Percentiles rank a stretch among this genome's conserved stretches.
These are phyloP conservation scores for Sandelia bainsii DNA, from an alignment of 2,797 vertebrate species.

Conservation along the genomic window DNA sequence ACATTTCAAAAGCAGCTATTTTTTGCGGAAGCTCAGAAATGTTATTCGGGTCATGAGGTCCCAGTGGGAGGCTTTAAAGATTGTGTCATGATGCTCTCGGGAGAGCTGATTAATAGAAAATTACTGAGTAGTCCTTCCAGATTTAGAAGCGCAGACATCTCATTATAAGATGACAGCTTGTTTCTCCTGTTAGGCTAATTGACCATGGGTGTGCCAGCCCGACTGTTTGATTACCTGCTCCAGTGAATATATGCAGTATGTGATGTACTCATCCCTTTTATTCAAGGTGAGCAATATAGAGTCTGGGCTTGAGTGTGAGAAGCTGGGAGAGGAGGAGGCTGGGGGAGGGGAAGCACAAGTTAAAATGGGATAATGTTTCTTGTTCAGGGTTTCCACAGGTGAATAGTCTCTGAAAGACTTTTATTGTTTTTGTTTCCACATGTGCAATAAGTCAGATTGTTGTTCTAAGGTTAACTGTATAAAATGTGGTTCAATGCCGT, in stretches of 20 bases:
- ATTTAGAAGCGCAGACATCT: conserved; percentile 53
- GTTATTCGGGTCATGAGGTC: conserved; percentile 18
- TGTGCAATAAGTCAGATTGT: neutral
- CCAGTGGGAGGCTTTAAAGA: conserved; percentile 42
- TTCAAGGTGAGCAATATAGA: conserved; percentile 2
- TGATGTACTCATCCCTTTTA: conserved; percentile 15
- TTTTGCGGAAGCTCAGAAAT: conserved; percentile 18
- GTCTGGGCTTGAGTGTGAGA: neutral
- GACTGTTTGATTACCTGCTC: conserved; percentile 43
- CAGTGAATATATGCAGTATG: conserved; percentile 7
- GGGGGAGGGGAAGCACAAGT: neutral
- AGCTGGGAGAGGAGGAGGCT: neutral
- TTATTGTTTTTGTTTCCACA: neutral
- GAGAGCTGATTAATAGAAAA: conserved; percentile 55
- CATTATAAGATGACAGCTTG: conserved; percentile 56
- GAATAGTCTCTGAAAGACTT: neutral
- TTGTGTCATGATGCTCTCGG: conserved; percentile 41
- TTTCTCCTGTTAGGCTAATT: conserved; percentile 56
- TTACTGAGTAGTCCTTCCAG: conserved; percentile 50
- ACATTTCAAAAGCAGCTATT: conserved; percentile 29
- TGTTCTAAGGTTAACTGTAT: neutral
- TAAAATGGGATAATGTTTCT: neutral
- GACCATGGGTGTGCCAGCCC: conserved; percentile 29
- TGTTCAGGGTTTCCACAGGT: neutral
- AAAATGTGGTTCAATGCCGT: neutral